Base-by-base conservation (phyloP, 2,888 invertebrate species). In the Agriopis aurantiaria region DNA sequence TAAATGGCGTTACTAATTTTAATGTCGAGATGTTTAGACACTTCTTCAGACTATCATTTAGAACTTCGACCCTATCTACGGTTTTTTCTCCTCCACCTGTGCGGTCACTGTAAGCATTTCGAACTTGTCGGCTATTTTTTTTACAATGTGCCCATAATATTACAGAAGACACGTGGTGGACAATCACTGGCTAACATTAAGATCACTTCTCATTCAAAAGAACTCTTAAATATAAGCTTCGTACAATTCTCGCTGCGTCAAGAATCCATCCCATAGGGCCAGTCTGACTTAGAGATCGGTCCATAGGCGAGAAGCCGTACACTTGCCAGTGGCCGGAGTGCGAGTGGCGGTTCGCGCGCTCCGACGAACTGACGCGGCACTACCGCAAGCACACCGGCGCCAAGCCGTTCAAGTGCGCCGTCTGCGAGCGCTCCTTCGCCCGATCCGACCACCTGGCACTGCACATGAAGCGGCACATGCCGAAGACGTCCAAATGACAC, bases 301-400 rank as follows among this genome's bases (percentile, higher is more conserved):
- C 56, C 61, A 1, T 59, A 98, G 99, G 99, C 81, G 99, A 99
- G 92, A 99, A 99, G 93, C 99, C 99, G 77, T 99, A 99, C 95
- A 98, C 98, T 87, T 99, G 99, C 94, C 98, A 98, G 88, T 99
- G 99, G 99, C 98, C 98, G 59, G 99, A 99, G 86, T 99, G 99
- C 94, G 98, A 98, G 88, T 99, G 99, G 99, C 96, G 99, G 85
- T 99, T 99, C 90, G 99, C 99, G 68, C 96, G 99, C 72, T 98
- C 98, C 57, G 99, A 99, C 94, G 99, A 99, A 94, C 94, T 99
- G 88, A 99, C 99, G 71, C 97, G 99, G 80, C 99, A 99, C 91
- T 99, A 98, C 95, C 96, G 99, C 85, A 99, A 99, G 92, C 99
- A 99, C 94, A 99, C 99, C 0, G 99, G 99, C 46, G 98, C 98